A percentile compares a stretch with the other conserved stretches of the same genome.
phyloP scores from a whole-genome alignment of 2,113 vertebrate species.

The Pygoscelis antarcticus region DNA sequence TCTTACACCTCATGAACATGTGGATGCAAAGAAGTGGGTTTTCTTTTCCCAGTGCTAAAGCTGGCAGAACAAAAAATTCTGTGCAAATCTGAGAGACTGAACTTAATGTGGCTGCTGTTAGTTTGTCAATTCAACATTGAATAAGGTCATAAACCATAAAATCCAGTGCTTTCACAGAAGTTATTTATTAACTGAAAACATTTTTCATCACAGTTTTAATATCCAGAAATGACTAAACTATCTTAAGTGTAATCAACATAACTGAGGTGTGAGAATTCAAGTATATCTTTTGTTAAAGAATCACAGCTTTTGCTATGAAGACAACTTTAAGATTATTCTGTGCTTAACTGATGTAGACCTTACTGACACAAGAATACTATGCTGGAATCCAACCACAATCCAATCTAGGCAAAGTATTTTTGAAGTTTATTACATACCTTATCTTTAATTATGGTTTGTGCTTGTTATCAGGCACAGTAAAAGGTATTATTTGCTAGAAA shows the following conservation, averaged over 20 bases:
- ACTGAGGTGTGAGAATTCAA: constrained; percentile 36
- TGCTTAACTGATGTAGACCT: neutral
- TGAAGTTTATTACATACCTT: neutral
- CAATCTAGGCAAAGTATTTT: neutral
- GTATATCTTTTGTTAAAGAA: neutral
- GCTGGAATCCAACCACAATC: neutral
- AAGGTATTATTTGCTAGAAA: neutral
- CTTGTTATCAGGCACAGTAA: neutral
- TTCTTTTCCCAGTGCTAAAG: neutral
- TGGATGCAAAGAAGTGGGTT: neutral
- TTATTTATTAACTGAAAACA: constrained; percentile 68
- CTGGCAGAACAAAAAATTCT: neutral
- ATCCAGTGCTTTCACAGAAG: neutral
- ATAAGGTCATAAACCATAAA: neutral
- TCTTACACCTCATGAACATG: neutral
- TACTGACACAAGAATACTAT: neutral
- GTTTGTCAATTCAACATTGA: neutral
- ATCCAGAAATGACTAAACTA: neutral
- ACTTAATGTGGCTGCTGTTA: neutral
- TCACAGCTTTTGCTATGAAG: constrained; percentile 9
- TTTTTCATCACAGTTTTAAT: neutral
- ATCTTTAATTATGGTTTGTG: neutral
- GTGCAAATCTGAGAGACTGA: neutral
- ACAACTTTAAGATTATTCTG: neutral
- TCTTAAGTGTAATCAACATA: neutral